phyloP scores from a whole-genome alignment of 2,888 invertebrate species.

The Xanthorhoe designata region DNA sequence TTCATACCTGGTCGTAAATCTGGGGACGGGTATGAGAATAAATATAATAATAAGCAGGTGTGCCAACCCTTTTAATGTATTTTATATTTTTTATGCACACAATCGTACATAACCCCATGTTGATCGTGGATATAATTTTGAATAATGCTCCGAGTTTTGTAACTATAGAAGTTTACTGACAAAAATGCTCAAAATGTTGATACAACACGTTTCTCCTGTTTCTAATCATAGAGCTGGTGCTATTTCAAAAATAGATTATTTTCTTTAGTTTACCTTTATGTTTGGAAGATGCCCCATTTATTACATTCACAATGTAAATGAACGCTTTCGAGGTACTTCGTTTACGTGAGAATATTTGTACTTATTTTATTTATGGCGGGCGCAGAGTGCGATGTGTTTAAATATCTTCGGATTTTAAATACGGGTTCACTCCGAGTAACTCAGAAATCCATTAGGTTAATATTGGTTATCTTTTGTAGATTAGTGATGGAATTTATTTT shows the following conservation, averaged over 20 bases:
- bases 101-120: slow-evolving; percentile 44
- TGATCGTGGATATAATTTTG: slow-evolving; percentile 37
- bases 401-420: slow-evolving; percentile 83
- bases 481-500: slow-evolving; percentile 55
- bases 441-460: slow-evolving; percentile 78
- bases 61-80: slow-evolving; percentile 69
- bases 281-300: slow-evolving; percentile 82
- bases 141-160: slow-evolving; percentile 30
- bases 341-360: slow-evolving; percentile 86
- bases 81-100: slow-evolving; percentile 43
- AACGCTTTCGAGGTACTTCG: slow-evolving; percentile 80
- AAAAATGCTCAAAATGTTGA: slow-evolving; percentile 50
- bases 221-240: slow-evolving; percentile 56
- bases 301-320: slow-evolving; percentile 84
- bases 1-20: slow-evolving; percentile 82
- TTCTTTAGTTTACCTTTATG: slow-evolving; percentile 75
- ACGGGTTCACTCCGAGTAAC: slow-evolving; percentile 73
- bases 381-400: slow-evolving; percentile 80
- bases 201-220: slow-evolving; percentile 54
- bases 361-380: slow-evolving; percentile 84
- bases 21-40: slow-evolving; percentile 69
- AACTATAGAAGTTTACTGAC: slow-evolving; percentile 30
- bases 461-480: slow-evolving; percentile 76
- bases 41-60: slow-evolving; percentile 73
- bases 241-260: slow-evolving; percentile 66